A percentile compares a stretch with the other conserved stretches of the same genome.
Conservation (phyloP, 2,113 vertebrate genomes). For the Equus quagga region DNA sequence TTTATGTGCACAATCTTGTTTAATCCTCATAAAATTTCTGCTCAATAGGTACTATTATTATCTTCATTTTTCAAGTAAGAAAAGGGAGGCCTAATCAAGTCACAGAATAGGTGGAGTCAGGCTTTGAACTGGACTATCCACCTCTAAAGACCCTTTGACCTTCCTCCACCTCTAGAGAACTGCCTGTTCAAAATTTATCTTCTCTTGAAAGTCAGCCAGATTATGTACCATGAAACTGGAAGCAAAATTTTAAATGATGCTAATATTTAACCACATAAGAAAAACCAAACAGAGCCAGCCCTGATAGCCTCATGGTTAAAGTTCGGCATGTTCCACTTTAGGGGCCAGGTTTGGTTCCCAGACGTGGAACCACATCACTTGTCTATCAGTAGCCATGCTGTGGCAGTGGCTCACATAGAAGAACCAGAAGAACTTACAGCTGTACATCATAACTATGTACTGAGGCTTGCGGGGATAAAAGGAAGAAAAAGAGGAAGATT, state of each 20-base stretch:
- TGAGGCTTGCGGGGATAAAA: too few species aligned
- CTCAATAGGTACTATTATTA: not conserved
- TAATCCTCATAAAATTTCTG: conserved; percentile 44
- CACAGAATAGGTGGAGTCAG: not conserved
- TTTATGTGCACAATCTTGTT: not conserved
- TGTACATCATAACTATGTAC: too few species aligned
- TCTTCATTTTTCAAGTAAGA: conserved; percentile 43
- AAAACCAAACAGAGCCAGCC: conserved; percentile 2
- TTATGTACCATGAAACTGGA: not conserved
- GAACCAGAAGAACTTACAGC: too few species aligned
- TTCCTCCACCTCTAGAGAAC: conserved; percentile 16
- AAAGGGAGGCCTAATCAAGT: conserved; percentile 25
- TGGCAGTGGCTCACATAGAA: too few species aligned
- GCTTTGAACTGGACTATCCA: not conserved
- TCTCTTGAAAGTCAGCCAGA: conserved; percentile 39
- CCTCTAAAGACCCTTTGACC: not conserved
- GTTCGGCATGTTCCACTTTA: too few species aligned
- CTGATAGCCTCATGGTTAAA: too few species aligned
- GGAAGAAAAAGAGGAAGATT: too few species aligned
- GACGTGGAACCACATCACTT: too few species aligned
- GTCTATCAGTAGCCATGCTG: too few species aligned
- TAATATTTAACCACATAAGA: conserved; percentile 39
- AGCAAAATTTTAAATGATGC: conserved; percentile 45
- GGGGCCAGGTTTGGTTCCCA: too few species aligned
- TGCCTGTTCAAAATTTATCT: conserved; percentile 42